A percentile compares a stretch with the other conserved stretches of the same genome.
These are phyloP conservation scores for Lepidonotus clava DNA, from an alignment of 2,888 invertebrate species.

Conservation along the genomic window DNA sequence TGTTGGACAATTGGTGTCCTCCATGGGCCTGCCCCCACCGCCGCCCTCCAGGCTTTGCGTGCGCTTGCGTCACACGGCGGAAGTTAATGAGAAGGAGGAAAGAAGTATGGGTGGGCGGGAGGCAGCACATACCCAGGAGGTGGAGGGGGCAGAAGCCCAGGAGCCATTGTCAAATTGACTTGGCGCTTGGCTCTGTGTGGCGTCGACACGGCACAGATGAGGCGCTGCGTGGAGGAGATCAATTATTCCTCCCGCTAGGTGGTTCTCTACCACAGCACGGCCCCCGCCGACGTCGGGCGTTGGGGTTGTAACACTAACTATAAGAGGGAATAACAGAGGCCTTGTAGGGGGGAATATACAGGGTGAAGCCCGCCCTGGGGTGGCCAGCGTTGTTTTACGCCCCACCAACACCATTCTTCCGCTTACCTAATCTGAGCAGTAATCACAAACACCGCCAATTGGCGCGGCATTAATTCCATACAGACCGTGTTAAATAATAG, in stretches of 20 bases:
- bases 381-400: neutral
- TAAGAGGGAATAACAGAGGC: too few relatives aligned
- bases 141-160: too few relatives aligned
- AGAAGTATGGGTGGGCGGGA: neutral
- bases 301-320: too few relatives aligned
- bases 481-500: neutral
- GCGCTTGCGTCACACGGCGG: neutral
- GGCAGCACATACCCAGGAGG: too few relatives aligned
- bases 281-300: too few relatives aligned
- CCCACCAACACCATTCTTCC: neutral
- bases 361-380: neutral
- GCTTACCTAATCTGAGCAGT: neutral
- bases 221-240: too few relatives aligned
- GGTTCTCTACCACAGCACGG: too few relatives aligned
- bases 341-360: too few relatives aligned
- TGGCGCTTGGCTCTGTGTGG: too few relatives aligned
- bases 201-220: too few relatives aligned
- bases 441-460: neutral
- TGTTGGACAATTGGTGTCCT: slow-evolving; percentile 30
- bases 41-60: neutral
- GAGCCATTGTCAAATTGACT: too few relatives aligned
- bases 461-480: neutral
- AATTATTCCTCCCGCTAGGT: too few relatives aligned
- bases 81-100: neutral
- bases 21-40: neutral